phyloP scores from a whole-genome alignment of 2,797 vertebrate species.

The Delichon dasypus region DNA sequence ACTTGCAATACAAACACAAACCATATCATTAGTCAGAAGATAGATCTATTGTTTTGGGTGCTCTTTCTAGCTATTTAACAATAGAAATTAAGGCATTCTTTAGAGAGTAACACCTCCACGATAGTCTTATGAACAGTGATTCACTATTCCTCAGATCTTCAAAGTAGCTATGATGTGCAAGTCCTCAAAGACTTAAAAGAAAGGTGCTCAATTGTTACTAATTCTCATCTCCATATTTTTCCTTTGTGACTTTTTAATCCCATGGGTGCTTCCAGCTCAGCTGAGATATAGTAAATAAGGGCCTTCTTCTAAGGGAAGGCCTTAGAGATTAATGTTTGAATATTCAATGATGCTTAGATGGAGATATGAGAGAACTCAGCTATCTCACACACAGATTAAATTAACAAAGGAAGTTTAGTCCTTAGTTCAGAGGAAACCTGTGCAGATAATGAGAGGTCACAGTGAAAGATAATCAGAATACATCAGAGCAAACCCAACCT shows the following conservation, averaged over 20 bases:
- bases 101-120: background rate
- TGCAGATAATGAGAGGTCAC: background rate
- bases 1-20: background rate
- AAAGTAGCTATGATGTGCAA: background rate
- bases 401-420: background rate
- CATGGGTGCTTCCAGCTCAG: background rate
- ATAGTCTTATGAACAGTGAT: background rate
- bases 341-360: background rate
- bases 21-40: background rate
- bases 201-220: background rate
- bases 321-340: background rate
- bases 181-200: background rate
- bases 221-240: background rate
- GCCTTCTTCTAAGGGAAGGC: background rate
- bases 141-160: slow-evolving; percentile 35
- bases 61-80: background rate
- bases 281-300: background rate
- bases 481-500: background rate
- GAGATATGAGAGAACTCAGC: background rate
- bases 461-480: background rate
- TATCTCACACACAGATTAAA: background rate
- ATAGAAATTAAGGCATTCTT: slow-evolving; percentile 7
- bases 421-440: background rate
- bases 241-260: background rate
- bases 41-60: background rate